These are phyloP conservation scores for Pollachius pollachius DNA, from an alignment of 2,113 vertebrate genomes.

Conservation along the genomic window DNA sequence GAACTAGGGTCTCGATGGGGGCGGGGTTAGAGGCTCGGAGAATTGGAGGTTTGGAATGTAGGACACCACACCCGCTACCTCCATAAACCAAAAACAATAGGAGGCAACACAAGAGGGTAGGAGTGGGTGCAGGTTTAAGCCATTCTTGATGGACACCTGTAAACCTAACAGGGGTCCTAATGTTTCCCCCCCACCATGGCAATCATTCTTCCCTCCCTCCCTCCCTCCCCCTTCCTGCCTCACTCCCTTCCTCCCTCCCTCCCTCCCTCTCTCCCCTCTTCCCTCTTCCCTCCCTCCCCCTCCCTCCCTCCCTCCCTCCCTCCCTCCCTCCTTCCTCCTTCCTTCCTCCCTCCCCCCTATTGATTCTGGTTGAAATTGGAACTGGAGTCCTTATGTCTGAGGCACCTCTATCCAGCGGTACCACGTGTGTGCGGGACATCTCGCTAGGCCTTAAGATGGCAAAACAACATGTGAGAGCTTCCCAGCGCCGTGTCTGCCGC, in stretches of 20 bases:
- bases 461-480: neutral
- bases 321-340: neutral
- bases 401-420: neutral
- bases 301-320: neutral
- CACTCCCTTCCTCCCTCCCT: conserved; percentile 19
- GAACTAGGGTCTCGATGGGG: too few relatives aligned
- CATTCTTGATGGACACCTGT: too few relatives aligned
- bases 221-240: conserved; percentile 1
- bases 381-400: too few relatives aligned
- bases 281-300: neutral
- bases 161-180: too few relatives aligned
- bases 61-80: too few relatives aligned
- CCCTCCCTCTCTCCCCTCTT: neutral
- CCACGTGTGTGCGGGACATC: neutral
- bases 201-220: conserved; percentile 19
- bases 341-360: neutral
- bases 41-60: too few relatives aligned
- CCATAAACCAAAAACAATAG: too few relatives aligned
- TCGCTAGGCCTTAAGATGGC: neutral
- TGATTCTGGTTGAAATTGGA: too few relatives aligned
- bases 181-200: conserved; percentile 33
- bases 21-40: too few relatives aligned
- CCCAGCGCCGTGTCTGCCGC: neutral
- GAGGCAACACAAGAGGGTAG: too few relatives aligned
- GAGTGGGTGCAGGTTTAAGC: too few relatives aligned